Evolutionary conservation across 2,113 vertebrate species (phyloP), one percentile per base, ranked within the genome.

Genomic region (Paraplagusia blochii): DNA sequence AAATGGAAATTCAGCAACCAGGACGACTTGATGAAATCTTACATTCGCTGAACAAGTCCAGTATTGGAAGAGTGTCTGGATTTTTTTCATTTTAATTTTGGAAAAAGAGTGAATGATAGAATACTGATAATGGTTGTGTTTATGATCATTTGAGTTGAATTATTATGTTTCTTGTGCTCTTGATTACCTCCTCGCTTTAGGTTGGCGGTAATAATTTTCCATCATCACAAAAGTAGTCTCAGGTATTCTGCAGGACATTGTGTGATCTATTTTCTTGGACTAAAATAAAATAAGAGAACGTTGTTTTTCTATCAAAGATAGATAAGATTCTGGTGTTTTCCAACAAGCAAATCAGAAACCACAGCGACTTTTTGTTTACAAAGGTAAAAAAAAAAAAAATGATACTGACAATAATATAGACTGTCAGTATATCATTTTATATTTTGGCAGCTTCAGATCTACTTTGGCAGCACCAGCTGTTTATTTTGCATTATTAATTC

Each of bases 401-500:
- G n/a, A n/a, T n/a, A n/a, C n/a, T n/a, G n/a, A n/a, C n/a, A n/a
- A n/a, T n/a, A n/a, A n/a, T n/a, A n/a, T n/a, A n/a, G n/a, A n/a
- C n/a, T n/a, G n/a, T n/a, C n/a, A n/a, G n/a, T n/a, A n/a, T n/a
- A n/a, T 11, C 36, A 38, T 38, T 38, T 8, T 59, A 44, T 36
- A 35, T 15, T 39, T 39, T 53, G 5, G 12, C 14, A 39, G 3
- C 52, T 67, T 60, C 36, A 38, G 9, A 10, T 38, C 36, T 52
- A 45, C 48, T 67, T 63, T 67, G 42, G 52, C 34, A n/a, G n/a
- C 43, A 2, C 38, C 14, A 15, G 51, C 42, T 61, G 44, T 42
- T 74, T 44, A 50, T 62, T 12, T 7, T 46, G 16, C 45, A 46
- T 66, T 68, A 58, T 42, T 55, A 65, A 72, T 53, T 55, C 50